Evolutionary conservation across 2,113 vertebrate species (phyloP), one percentile per base, ranked within the genome.

Genomic region (Xiphophorus maculatus): DNA sequence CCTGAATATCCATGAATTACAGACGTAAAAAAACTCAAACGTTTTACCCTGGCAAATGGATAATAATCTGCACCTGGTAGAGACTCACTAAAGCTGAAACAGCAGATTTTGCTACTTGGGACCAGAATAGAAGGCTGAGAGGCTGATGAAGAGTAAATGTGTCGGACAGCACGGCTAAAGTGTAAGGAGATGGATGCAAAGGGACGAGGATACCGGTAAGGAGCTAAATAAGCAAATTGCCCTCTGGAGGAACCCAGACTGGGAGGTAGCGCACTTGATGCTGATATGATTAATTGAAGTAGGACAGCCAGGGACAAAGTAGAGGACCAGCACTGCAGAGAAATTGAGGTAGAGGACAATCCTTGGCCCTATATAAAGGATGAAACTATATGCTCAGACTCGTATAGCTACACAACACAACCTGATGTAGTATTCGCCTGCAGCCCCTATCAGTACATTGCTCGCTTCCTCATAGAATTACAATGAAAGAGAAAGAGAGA

Each of bases 261-360:
- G 25, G 77, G 69, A 82, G 82, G 85, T 82, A 70, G 82, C 58
- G 79, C 25, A 27, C 79, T 82, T 86, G 87, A 91, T 81, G 88
- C 83, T 91, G 73, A 90, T 90, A 90, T 93, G 90, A 93, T 92
- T 92, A 93, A 92, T 91, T 92, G 87, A 93, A 93, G 87, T 90
- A 91, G 91, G 91, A 92, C 91, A 90, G 68, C 79, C 85, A 90
- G 90, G 90, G 91, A 91, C 90, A 81, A 81, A 64, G 82, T n/a
- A 89, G 83, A 90, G 83, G 87, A 81, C 82, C 81, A 1, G 77
- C 76, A 79, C 68, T 89, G 84, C 90, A 85, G 86, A 76, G 86
- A 63, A 85, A 89, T 85, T 12, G 30, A 88, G 82, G 83, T 90
- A 85, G 89, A 93, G 92, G 92, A 92, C 91, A 81, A 77, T 86